Evolutionary conservation across 2,888 invertebrate genomes (phyloP), one percentile per base, ranked within the genome.

Genomic region (Lycia hirtaria): DNA sequence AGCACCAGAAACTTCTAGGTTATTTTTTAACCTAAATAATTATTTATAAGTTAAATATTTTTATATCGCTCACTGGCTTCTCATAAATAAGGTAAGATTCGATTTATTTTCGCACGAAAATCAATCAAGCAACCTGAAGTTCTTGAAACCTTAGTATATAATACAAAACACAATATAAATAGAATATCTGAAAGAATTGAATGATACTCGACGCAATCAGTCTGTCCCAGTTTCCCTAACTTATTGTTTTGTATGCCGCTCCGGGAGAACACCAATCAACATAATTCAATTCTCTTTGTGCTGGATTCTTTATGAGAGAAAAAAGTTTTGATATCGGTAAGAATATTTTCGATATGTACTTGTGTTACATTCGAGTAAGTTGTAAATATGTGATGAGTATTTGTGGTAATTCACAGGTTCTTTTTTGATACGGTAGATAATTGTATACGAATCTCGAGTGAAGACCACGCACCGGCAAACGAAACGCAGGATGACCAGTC

Each of bases 161-260:
- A 37, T 6, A 24, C n/a, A 24, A 17, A 40, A 33, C 17, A 6
- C 4, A 33, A 48, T 28, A 43, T 20, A 45, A 45, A 48, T 48
- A 41, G 38, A 56, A 56, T 50, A 44, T 43, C 44, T 26, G 37
- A 32, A 24, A 45, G 32, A 44, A 56, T 37, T 26, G 43, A 37
- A 38, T 22, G 28, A 35, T 37, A 10, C 44, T 50, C 38, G 10
- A 47, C 15, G 24, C 49, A 50, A 45, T 44, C 35, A 56, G 44
- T 24, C 47, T 40, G 38, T 33, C 57, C 35, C 40, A 24, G 51
- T 38, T 57, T 40, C 33, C 33, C 15, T 37, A 56, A 57, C 47
- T 52, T 47, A 57, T 57, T 57, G 57, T 57, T 57, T 37, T 53
- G 30, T 58, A 30, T 47, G 24, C 35, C 17, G 52, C 57, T 49